Conservation (phyloP, 2,797 vertebrate genomes). For the Silurus lanzhouensis region DNA sequence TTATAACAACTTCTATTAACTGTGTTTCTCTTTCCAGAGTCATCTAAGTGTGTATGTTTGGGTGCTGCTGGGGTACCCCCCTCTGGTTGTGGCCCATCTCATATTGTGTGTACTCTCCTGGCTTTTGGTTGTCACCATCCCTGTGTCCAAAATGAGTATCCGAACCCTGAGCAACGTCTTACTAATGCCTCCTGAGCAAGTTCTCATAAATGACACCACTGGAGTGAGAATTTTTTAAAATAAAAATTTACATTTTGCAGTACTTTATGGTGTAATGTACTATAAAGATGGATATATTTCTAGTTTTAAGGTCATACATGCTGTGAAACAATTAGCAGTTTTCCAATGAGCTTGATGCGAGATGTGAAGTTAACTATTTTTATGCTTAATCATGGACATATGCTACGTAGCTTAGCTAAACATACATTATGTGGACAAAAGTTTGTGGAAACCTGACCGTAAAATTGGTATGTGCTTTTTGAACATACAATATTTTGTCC, state of each 20-base stretch:
- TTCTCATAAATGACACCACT: slow-evolving; percentile 64
- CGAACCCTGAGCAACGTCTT: slow-evolving; percentile 69
- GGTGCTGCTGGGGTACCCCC: slow-evolving; percentile 78
- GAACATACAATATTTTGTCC: too few species aligned
- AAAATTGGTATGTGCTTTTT: too few species aligned
- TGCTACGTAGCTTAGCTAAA: not conserved
- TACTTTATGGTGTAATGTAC: not conserved
- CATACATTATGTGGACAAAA: too few species aligned
- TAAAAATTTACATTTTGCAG: not conserved
- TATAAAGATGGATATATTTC: too few species aligned
- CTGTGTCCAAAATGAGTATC: slow-evolving; percentile 78
- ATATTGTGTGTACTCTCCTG: slow-evolving; percentile 78
- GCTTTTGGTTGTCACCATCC: slow-evolving; percentile 81
- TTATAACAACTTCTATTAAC: not conserved
- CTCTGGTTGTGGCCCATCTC: slow-evolving; percentile 72
- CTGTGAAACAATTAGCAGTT: not conserved
- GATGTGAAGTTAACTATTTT: not conserved
- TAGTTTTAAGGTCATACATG: not conserved
- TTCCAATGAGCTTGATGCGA: not conserved
- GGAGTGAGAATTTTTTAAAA: slow-evolving; percentile 63
- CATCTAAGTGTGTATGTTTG: slow-evolving; percentile 63
- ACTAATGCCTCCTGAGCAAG: slow-evolving; percentile 72
- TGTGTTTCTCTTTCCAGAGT: slow-evolving; percentile 59
- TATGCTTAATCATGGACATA: not conserved
- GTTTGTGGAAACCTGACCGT: too few species aligned